Evolutionary conservation across 2,113 vertebrate genomes (phyloP), one percentile per base, ranked within the genome.

Genomic region (Acinonyx jubatus): DNA sequence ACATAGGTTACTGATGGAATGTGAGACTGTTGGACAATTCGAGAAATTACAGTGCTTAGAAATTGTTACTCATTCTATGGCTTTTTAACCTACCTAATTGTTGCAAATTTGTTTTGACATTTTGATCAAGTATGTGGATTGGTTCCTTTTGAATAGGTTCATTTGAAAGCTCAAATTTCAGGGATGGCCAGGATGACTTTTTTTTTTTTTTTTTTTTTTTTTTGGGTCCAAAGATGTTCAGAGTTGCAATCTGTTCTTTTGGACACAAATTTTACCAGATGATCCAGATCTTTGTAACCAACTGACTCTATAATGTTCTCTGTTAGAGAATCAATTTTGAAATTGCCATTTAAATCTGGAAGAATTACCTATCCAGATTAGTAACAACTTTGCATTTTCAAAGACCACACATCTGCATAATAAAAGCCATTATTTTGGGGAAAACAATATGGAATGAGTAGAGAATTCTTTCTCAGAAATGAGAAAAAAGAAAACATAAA

Each of bases 171-270:
- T 84, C 21, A 52, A 36, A 88, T 92, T 88, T 61, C 71, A 82
- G 50, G n/a, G 41, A 79, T 84, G 63, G n/a, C 63, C 68, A n/a
- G 61, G 89, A 81, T 73, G 21, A 23, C 23, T 79, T 55, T 78
- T 25, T 21, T 65, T 50, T 61, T 8, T 38, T 33, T 41, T 74
- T 29, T 41, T 74, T 29, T 27, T n/a, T 23, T 31, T 74, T 29
- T 27, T n/a, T 23, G 25, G 16, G 21, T 76, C 12, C 2, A 63
- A 55, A 84, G 31, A 81, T 79, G 19, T 74, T 95, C 36, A 82
- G 81, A 96, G 52, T 91, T 78, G 31, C 73, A 71, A 13, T 96
- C 69, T 92, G 65, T 78, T 97, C 69, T 61, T 93, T 92, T 94
- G 89, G 71, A 94, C 31, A 85, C 41, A 38, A 41, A 10, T 78